Base-by-base conservation (phyloP, 2,113 vertebrate species). In the Lasiurus cinereus region DNA sequence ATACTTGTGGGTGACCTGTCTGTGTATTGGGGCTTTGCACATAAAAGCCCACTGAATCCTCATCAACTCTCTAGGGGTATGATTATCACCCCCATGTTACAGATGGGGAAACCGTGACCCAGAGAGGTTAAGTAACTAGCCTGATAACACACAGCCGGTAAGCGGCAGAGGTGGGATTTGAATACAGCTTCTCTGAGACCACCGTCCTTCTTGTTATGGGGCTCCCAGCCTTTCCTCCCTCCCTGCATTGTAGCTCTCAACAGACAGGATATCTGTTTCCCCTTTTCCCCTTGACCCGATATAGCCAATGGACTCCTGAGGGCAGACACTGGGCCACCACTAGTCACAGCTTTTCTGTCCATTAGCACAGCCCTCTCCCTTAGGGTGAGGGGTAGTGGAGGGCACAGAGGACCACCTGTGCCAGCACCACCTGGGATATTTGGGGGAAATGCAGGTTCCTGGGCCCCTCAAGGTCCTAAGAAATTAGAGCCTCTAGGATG, bases 361-460 rank as follows among this genome's bases (percentile, higher is more conserved):
- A 22, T 12, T 1, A 22, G 31, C 21, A 59, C 22, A 13, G 56
- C 33, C 79, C 54, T 73, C 78, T 80, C 33, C 33, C 18, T 10
- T 59, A 33, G 33, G 33, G 52, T 33, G 6, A 15, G 77, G 33
- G 72, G 8, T 54, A 4, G 6, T 16, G 18, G 4, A n/a, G 18
- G 8, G 21, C 33, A 3, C 18, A 29, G 22, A 56, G 66, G 56
- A 11, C 2, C 29, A 22, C 27, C n/a, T 36, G 24, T 18, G 1
- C 0, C 0, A 43, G 52, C 27, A 13, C 29, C 54, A 13, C 27
- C 2, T 1, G 9, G 46, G 64, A 24, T 69, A 2, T 29, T 19
- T 31, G 80, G 88, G 52, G 11, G 31, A 86, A 80, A 15, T 46
- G 11, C 48, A 39, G 39, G 50, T 29, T 76, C 54, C 54, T 36